Conservation (phyloP, 1,140 invertebrate species). For the Drosophila tsacasi region DNA sequence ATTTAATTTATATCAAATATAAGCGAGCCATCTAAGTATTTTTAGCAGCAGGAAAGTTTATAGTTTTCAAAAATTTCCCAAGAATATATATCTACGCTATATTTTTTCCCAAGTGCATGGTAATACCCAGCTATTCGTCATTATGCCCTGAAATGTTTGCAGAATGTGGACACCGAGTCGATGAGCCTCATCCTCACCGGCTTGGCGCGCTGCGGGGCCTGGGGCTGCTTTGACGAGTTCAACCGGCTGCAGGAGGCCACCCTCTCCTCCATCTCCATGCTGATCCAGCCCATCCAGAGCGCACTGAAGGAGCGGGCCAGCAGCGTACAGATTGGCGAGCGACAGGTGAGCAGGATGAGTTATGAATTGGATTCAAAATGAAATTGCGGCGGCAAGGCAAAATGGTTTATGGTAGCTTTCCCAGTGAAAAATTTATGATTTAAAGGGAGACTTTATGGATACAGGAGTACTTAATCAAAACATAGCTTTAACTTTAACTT, state of each 20-base stretch:
- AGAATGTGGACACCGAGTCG: constrained; percentile 97
- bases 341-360: constrained; percentile 87
- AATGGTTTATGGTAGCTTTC: constrained; percentile 17
- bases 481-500: neutral
- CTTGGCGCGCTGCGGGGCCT: constrained; percentile 96
- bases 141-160: constrained; percentile 60
- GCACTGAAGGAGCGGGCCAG: constrained; percentile 90
- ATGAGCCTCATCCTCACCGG: constrained; percentile 97
- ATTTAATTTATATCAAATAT: neutral
- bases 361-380: constrained; percentile 32
- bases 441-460: neutral
- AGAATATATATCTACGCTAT: too few relatives aligned
- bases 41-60: neutral
- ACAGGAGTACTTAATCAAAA: neutral
- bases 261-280: constrained; percentile 95
- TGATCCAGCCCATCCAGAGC: constrained; percentile 95
- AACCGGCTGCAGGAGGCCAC: constrained; percentile 97
- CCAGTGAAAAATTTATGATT: neutral
- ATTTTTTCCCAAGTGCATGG: constrained; percentile 9
- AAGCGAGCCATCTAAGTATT: neutral
- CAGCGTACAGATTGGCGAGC: constrained; percentile 89
- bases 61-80: too few relatives aligned
- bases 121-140: constrained; percentile 61
- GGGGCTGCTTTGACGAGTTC: constrained; percentile 99
- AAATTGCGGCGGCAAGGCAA: neutral